A percentile compares a stretch with the other conserved stretches of the same genome.
Conservation (phyloP, 2,888 invertebrate genomes). For the Strigamia transsilvanica region DNA sequence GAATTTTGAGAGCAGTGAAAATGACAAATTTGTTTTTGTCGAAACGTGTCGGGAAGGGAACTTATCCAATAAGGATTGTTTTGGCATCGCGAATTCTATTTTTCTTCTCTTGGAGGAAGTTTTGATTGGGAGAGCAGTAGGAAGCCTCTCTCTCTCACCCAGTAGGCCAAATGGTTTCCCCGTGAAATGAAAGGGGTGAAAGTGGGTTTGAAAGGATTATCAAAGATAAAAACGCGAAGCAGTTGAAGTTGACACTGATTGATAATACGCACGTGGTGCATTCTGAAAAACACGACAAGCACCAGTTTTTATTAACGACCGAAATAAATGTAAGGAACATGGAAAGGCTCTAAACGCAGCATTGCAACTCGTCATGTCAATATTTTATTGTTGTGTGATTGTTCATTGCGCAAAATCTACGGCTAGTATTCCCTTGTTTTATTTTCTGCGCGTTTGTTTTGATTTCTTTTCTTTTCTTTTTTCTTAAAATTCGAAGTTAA, state of each 20-base stretch:
- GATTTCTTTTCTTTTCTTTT: too few species aligned
- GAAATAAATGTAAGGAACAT: conserved; percentile 51
- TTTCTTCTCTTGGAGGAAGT: conserved; percentile 7
- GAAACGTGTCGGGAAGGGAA: conserved; percentile 15
- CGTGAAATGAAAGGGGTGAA: conserved; percentile 5
- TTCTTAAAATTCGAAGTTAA: too few species aligned
- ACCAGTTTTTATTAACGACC: conserved; percentile 51
- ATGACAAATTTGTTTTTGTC: conserved; percentile 26
- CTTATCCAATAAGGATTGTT: conserved; percentile 23
- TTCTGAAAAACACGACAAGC: conserved; percentile 46
- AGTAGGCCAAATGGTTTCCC: not conserved
- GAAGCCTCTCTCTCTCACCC: not conserved
- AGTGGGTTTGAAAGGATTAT: conserved; percentile 16
- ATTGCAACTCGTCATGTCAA: conserved; percentile 26
- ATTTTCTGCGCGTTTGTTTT: not conserved
- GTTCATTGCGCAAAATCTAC: not conserved
- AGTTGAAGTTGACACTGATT: conserved; percentile 50
- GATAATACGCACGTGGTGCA: conserved; percentile 51
- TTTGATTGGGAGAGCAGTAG: not conserved
- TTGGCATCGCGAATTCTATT: conserved; percentile 13
- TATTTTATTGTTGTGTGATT: conserved; percentile 16
- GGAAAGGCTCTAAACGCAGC: conserved; percentile 51
- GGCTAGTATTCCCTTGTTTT: not conserved
- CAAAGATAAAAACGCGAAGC: conserved; percentile 37
- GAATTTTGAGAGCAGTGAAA: conserved; percentile 22